Evolutionary conservation across 2,888 invertebrate genomes (phyloP), one percentile per base, ranked within the genome.

Genomic region (Eilema caniola): DNA sequence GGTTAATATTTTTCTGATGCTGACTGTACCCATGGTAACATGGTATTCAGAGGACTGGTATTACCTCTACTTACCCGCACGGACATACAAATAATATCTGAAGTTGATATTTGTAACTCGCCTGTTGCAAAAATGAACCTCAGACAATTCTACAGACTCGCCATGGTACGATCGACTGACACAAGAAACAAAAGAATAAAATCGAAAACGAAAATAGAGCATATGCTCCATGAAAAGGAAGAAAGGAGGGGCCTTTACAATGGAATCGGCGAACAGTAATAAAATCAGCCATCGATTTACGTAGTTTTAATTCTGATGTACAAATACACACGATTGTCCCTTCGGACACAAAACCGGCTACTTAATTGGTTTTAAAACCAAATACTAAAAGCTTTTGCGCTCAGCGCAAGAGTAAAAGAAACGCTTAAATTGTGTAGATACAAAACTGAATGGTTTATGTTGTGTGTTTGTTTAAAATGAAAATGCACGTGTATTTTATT

Each of bases 311-410:
- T 25, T 60, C 25, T n/a, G n/a, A 28, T 53, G 53, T 47, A 66
- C 25, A 25, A 59, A 28, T 61, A 53, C 56, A 56, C n/a, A 67
- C 56, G n/a, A n/a, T 33, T n/a, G 28, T 16, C 56, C 33, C 62
- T 31, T 41, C 23, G 37, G 62, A 10, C n/a, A 62, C 57, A 25
- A 14, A 63, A 68, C 11, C 16, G 4, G 2, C 14, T 53, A 64
- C 63, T 37, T 62, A 69, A 31, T 59, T 59, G 63, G 2, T 60
- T 59, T 41, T 69, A 47, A 62, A 62, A 59, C 62, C 41, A 16
- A 62, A 62, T 7, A 41, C 5, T 14, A 24, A 63, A 63, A 61
- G 61, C 20, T 61, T 12, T 31, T 61, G 11, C 28, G 31, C 28
- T 61, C 61, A 61, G n/a, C 11, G 8, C n/a, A 53, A 53, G 33